Evolutionary conservation across 2,888 invertebrate species (phyloP), one percentile per base, ranked within the genome.

Genomic region (Camponotus fellah): DNA sequence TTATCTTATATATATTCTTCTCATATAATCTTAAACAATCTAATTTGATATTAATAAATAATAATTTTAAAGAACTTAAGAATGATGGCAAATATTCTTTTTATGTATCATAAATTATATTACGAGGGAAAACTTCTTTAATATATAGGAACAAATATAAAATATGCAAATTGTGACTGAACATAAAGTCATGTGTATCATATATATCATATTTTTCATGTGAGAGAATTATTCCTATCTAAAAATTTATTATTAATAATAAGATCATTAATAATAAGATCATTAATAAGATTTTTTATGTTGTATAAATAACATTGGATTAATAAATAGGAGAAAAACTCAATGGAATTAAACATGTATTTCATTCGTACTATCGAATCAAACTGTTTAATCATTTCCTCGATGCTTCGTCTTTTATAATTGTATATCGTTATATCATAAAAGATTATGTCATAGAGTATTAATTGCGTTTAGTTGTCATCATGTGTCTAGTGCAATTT

Each of bases 311-410:
- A 75, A 64, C 8, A 0, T 1, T 64, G 49, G 60, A 62, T 74
- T 62, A 32, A 72, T 72, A 43, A 72, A 60, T 56, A 34, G 49
- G 14, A 62, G 8, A 4, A n/a, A 62, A 62, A 46, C n/a, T 75
- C n/a, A 21, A 34, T 72, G 12, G 34, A 49, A 34, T 75, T 46
- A 75, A 62, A 46, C 32, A 34, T 62, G 34, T 75, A 49, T 75
- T 46, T 62, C 14, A 34, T n/a, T 75, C n/a, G 12, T 32, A 49
- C 26, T 64, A 21, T 75, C 21, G 49, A 75, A 26, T 26, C 26
- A 75, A 75, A 5, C 14, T 71, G 2, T 71, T n/a, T 49, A 62
- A 64, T 37, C 0, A 8, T 21, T 65, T 49, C 43, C 37, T 65
- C n/a, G 3, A 43, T 32, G 9, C 37, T 56, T 66, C 14, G 21